Percentiles rank a stretch among this genome's conserved stretches.
Conservation (phyloP, 2,797 vertebrate genomes). For the Ctenopoma multispine region DNA sequence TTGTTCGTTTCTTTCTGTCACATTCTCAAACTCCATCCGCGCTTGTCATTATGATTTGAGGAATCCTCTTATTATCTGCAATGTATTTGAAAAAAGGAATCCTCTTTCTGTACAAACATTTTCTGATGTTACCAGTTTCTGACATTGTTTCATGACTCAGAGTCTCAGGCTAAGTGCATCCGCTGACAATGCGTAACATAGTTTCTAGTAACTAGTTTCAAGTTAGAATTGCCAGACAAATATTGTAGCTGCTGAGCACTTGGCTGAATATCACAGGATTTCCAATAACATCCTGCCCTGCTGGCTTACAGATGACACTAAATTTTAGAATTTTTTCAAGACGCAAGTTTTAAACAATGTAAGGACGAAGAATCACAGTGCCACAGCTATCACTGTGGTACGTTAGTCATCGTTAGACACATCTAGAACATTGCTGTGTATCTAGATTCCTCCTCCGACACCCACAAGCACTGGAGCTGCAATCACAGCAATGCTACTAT, state of each 20-base stretch:
- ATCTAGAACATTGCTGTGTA: constrained; percentile 30
- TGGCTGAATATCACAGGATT: constrained; percentile 25
- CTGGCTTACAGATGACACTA: constrained; percentile 18
- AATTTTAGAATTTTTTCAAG: constrained; percentile 31
- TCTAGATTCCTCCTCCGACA: constrained; percentile 43
- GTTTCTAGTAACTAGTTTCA: constrained; percentile 50
- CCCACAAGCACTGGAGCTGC: constrained; percentile 46
- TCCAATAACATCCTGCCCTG: constrained; percentile 15
- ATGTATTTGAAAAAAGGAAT: constrained; percentile 39
- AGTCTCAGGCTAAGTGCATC: constrained; percentile 29
- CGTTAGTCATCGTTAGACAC: constrained; percentile 33
- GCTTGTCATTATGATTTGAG: constrained; percentile 44
- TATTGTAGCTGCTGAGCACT: constrained; percentile 12
- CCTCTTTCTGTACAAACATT: constrained; percentile 21
- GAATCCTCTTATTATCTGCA: constrained; percentile 49
- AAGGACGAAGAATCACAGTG: constrained; percentile 24
- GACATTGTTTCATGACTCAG: constrained; percentile 53
- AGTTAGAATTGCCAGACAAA: constrained; percentile 39
- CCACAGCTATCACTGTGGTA: constrained; percentile 47
- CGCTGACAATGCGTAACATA: constrained; percentile 26
- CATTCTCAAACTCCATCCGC: constrained; percentile 26
- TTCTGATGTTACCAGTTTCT: constrained; percentile 51
- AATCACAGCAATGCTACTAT: constrained; percentile 32
- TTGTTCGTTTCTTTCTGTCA: constrained; percentile 44
- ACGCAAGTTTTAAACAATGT: constrained; percentile 22